These are phyloP conservation scores for Thamnaconus septentrionalis DNA, from an alignment of 2,113 vertebrate species.

Conservation along the genomic window DNA sequence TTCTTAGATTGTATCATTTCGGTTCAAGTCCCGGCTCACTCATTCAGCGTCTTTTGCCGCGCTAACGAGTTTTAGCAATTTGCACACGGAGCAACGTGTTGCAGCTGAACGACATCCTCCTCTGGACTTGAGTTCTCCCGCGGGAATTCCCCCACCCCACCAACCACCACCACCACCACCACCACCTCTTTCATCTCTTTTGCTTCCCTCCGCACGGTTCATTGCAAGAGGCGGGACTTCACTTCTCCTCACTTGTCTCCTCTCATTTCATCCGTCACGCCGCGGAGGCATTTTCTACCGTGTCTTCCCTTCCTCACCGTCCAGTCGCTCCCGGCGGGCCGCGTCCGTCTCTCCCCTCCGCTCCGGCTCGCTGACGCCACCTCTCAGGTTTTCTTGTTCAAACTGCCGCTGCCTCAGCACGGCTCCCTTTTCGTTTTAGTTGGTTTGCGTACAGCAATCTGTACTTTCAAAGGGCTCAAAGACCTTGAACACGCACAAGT, in stretches of 20 bases:
- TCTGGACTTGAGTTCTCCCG: no score
- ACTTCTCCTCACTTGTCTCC: background rate
- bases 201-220: background rate
- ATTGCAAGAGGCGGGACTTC: background rate
- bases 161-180: background rate
- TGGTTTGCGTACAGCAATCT: background rate
- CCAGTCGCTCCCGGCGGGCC: background rate
- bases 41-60: no score
- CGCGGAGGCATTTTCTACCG: background rate
- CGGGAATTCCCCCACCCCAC: no score
- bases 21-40: no score
- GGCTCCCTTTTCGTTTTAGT: background rate
- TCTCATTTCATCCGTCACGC: background rate
- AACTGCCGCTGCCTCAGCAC: background rate
- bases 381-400: background rate
- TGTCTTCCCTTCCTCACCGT: background rate
- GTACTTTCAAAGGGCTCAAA: no score
- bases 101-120: no score
- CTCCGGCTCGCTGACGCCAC: background rate
- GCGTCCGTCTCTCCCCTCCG: background rate
- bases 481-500: no score
- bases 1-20: no score
- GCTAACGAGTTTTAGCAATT: no score
- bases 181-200: background rate
- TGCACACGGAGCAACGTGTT: no score